phyloP scores from a whole-genome alignment of 1,140 invertebrate genomes.

The Aphaenogaster floridana region DNA sequence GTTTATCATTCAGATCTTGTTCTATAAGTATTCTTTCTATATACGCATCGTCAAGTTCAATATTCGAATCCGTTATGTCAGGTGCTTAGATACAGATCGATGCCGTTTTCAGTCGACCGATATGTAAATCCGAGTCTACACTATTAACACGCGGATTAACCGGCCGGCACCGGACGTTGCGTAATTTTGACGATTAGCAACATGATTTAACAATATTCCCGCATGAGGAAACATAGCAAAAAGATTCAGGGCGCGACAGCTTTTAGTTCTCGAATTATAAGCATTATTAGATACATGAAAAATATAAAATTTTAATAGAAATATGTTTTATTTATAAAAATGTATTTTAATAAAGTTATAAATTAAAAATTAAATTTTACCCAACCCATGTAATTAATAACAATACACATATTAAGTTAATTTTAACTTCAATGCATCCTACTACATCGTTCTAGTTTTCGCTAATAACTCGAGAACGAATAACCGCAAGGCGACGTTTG shows the following conservation, averaged over 20 bases:
- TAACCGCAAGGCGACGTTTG: neutral
- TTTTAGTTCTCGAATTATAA: neutral
- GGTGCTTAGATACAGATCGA: too few relatives aligned
- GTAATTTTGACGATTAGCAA: neutral
- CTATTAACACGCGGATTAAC: too few relatives aligned
- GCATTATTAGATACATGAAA: neutral
- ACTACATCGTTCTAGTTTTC: neutral
- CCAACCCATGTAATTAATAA: neutral
- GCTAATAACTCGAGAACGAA: neutral
- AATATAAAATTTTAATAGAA: neutral
- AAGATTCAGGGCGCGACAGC: neutral
- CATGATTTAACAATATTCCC: neutral
- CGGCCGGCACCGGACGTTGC: neutral
- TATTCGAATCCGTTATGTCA: too few relatives aligned
- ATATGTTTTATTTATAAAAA: neutral
- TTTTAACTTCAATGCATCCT: neutral
- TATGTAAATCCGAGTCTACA: too few relatives aligned
- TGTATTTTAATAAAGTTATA: neutral
- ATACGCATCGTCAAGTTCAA: too few relatives aligned
- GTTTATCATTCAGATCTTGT: too few relatives aligned
- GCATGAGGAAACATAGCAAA: neutral
- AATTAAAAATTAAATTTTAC: conserved; percentile 1
- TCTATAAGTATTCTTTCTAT: too few relatives aligned
- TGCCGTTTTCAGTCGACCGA: too few relatives aligned
- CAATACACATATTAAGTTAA: neutral